phyloP scores from a whole-genome alignment of 2,797 vertebrate genomes.

The Taenioides sp. region DNA sequence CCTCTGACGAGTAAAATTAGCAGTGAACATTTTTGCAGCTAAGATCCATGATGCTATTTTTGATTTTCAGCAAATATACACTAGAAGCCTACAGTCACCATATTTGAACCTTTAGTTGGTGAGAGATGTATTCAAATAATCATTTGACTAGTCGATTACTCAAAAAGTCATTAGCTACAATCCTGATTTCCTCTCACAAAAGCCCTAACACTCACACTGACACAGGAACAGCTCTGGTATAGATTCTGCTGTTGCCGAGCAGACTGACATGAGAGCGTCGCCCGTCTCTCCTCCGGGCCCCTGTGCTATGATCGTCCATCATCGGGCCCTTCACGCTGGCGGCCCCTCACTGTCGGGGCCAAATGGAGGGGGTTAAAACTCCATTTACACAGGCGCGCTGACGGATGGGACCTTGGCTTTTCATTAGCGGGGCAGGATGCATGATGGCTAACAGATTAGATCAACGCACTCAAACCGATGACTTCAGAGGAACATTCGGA shows the following conservation, averaged over 20 bases:
- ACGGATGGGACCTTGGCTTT: slow-evolving; percentile 73
- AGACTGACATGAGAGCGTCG: slow-evolving; percentile 15
- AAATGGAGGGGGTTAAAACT: slow-evolving; percentile 52
- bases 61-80: no score
- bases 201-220: neutral
- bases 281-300: slow-evolving; percentile 35
- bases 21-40: no score
- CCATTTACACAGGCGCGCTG: slow-evolving; percentile 68
- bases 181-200: neutral
- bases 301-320: slow-evolving; percentile 56
- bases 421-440: slow-evolving; percentile 72
- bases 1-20: no score
- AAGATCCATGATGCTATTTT: no score
- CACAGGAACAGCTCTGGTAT: neutral
- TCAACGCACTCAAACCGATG: slow-evolving; percentile 65
- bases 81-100: no score
- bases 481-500: slow-evolving; percentile 59
- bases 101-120: neutral
- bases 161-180: neutral
- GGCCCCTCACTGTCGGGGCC: slow-evolving; percentile 33
- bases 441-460: slow-evolving; percentile 79
- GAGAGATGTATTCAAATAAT: neutral
- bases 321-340: slow-evolving; percentile 50
- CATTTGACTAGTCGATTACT: neutral
- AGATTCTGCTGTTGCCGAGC: neutral